Evolutionary conservation across 2,113 vertebrate genomes (phyloP).

Genomic region (Chloebia gouldiae): DNA sequence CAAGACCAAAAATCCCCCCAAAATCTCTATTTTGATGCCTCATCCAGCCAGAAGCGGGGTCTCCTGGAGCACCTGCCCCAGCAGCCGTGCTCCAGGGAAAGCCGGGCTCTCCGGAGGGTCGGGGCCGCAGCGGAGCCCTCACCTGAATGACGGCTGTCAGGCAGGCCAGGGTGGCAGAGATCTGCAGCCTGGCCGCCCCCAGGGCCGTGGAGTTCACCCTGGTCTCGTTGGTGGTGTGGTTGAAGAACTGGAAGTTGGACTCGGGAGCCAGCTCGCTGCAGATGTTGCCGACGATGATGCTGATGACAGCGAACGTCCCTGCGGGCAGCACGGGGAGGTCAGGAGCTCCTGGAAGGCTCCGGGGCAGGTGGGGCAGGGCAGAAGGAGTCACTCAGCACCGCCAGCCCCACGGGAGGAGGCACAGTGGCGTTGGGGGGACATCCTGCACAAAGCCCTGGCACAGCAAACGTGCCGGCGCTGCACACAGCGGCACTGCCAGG

Average conservation of each 20-base stretch:
- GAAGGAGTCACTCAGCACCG: background rate
- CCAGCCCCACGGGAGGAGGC: fast-evolving
- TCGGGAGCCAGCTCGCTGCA: conserved; percentile 85
- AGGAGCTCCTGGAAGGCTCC: background rate
- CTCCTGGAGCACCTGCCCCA: background rate
- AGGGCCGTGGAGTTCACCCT: conserved; percentile 74
- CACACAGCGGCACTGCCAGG: background rate
- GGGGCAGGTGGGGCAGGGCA: background rate
- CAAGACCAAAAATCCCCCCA: background rate
- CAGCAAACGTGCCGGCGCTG: background rate
- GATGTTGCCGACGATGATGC: conserved; percentile 89
- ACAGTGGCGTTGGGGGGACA: background rate
- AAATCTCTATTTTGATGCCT: background rate
- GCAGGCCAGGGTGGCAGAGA: conserved; percentile 89
- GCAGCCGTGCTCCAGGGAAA: background rate
- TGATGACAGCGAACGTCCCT: conserved; percentile 93
- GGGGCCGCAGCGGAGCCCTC: background rate
- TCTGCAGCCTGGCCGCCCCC: conserved; percentile 80
- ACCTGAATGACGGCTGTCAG: conserved; percentile 93
- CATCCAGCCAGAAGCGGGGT: background rate
- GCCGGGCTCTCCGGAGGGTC: fast-evolving
- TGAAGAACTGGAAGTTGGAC: conserved; percentile 81
- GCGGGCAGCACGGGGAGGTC: background rate
- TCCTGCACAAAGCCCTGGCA: background rate
- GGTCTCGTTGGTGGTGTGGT: conserved; percentile 74